Conservation (phyloP, 2,888 invertebrate species). For the Elegia similella region DNA sequence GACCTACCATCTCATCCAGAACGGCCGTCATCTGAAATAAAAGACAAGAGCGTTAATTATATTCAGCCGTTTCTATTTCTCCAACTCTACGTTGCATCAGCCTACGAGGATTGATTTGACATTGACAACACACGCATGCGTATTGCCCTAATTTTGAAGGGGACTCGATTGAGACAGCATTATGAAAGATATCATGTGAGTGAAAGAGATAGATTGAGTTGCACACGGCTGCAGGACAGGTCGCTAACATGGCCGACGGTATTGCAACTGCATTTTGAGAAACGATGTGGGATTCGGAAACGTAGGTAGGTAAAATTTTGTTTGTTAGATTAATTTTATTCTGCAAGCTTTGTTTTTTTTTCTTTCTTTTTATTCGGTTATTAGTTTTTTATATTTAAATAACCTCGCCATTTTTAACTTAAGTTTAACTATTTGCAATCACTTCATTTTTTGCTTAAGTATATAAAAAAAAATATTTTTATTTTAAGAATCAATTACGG, state of each 20-base stretch:
- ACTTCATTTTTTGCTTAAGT: no score
- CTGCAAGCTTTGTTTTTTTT: neutral
- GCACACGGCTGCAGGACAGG: conserved; percentile 47
- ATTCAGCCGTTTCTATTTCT: conserved; percentile 38
- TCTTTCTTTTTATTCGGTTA: neutral
- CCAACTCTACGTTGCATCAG: conserved; percentile 68
- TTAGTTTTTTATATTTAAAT: no score
- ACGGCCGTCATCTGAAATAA: conserved; percentile 43
- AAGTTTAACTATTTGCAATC: no score
- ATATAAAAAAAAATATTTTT: no score
- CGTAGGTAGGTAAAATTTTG: neutral
- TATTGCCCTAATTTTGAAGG: conserved; percentile 71
- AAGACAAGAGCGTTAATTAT: conserved; percentile 40
- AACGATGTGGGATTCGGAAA: conserved; percentile 21
- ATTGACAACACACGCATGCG: conserved; percentile 79
- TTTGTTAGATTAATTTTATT: neutral
- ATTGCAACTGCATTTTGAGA: conserved; percentile 69
- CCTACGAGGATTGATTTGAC: conserved; percentile 80
- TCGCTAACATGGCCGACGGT: conserved; percentile 71
- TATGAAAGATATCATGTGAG: conserved; percentile 34
- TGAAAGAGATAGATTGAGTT: conserved; percentile 46
- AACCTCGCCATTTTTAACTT: no score
- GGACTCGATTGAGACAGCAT: conserved; percentile 46
- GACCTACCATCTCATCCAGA: conserved; percentile 35
- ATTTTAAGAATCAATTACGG: no score